phyloP scores from a whole-genome alignment of 1,140 invertebrate species.

The Caerostris extrusa region DNA sequence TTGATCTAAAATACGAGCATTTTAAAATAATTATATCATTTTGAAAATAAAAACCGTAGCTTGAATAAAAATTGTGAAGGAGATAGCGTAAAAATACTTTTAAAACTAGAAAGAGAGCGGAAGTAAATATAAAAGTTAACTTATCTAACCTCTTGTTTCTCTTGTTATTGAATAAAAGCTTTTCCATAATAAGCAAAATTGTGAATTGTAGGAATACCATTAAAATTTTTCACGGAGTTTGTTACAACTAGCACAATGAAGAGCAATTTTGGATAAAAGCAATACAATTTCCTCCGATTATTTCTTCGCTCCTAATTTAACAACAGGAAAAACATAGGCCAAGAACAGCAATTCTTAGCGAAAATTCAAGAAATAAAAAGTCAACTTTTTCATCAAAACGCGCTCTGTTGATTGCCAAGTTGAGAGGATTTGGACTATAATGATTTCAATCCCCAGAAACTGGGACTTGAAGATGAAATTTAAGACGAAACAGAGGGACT shows the following conservation, averaged over 20 bases:
- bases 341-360: neutral
- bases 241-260: neutral
- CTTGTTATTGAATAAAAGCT: neutral
- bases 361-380: neutral
- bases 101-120: neutral
- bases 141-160: neutral
- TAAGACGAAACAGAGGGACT: slow-evolving; percentile 56
- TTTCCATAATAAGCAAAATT: neutral
- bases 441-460: slow-evolving; percentile 46
- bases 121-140: neutral
- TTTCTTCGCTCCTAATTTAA: neutral
- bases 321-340: neutral
- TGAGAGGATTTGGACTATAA: slow-evolving; percentile 34
- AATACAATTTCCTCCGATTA: slow-evolving; percentile 11
- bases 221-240: neutral
- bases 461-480: slow-evolving; percentile 51
- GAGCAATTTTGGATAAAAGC: slow-evolving; percentile 21
- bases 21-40: too few relatives aligned
- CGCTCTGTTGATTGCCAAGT: slow-evolving; percentile 31
- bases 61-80: too few relatives aligned
- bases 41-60: too few relatives aligned
- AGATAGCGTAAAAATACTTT: neutral
- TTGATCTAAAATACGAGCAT: too few relatives aligned
- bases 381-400: slow-evolving; percentile 18
- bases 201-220: neutral